These are phyloP conservation scores for Yponomeuta plumbellus DNA, from an alignment of 2,888 invertebrate genomes.

Conservation along the genomic window DNA sequence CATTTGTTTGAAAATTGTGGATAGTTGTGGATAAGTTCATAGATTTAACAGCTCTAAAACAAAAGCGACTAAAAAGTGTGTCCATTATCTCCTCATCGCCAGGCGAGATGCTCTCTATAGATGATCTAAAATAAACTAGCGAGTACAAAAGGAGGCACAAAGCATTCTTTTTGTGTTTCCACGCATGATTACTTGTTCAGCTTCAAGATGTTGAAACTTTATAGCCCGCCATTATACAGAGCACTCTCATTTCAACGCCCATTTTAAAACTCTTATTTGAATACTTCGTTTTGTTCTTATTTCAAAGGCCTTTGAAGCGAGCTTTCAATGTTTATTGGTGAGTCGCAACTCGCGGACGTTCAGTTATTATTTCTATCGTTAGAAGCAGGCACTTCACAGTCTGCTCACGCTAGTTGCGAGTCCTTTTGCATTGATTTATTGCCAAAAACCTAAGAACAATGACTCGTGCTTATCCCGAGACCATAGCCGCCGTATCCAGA, in stretches of 20 bases:
- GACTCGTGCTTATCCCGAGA: neutral
- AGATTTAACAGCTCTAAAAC: neutral
- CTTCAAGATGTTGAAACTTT: slow-evolving; percentile 30
- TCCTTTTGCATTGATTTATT: neutral
- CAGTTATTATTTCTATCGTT: neutral
- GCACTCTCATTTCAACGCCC: slow-evolving; percentile 28
- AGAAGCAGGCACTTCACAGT: neutral
- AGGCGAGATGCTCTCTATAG: slow-evolving; percentile 21
- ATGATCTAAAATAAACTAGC: slow-evolving; percentile 27
- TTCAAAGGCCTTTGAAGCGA: slow-evolving; percentile 11
- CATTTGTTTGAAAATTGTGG: neutral
- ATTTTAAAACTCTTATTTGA: slow-evolving; percentile 28
- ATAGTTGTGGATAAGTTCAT: neutral
- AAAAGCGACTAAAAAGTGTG: slow-evolving; percentile 13
- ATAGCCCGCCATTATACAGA: slow-evolving; percentile 32
- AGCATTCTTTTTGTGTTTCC: slow-evolving; percentile 26
- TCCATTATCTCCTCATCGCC: slow-evolving; percentile 14
- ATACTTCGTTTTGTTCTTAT: slow-evolving; percentile 27
- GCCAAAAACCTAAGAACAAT: neutral
- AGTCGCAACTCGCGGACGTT: neutral
- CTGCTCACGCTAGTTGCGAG: neutral
- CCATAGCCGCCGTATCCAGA: neutral
- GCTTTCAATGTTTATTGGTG: slow-evolving; percentile 2
- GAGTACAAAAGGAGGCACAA: slow-evolving; percentile 25
- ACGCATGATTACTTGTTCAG: slow-evolving; percentile 23